A percentile compares a stretch with the other conserved stretches of the same genome.
Conservation (phyloP, 2,113 vertebrate genomes). For the Morone saxatilis region DNA sequence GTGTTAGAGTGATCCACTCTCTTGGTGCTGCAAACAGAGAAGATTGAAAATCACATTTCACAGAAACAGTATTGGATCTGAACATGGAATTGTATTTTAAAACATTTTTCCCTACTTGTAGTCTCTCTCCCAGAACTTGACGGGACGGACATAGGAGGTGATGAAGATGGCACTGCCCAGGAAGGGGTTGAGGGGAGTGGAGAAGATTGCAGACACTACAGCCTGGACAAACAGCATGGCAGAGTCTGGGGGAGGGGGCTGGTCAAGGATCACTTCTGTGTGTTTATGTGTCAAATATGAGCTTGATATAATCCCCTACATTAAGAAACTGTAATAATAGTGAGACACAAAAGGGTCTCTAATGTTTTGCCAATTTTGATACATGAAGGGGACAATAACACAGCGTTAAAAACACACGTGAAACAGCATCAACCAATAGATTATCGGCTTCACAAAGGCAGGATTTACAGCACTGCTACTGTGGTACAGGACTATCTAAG, state of each 20-base stretch:
- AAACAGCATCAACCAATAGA: neutral
- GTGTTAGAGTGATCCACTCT: slow-evolving; percentile 94
- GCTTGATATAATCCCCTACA: neutral
- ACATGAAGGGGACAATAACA: neutral
- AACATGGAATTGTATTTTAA: neutral
- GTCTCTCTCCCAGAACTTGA: slow-evolving; percentile 94
- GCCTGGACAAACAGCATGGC: slow-evolving; percentile 94
- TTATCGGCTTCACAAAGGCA: slow-evolving; percentile 11
- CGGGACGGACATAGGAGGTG: slow-evolving; percentile 91
- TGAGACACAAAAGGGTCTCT: neutral
- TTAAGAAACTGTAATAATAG: neutral
- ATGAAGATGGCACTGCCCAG: slow-evolving; percentile 93
- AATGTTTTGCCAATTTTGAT: neutral
- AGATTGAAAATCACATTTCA: neutral
- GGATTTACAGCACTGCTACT: neutral
- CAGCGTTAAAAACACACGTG: neutral
- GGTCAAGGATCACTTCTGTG: slow-evolving; percentile 68
- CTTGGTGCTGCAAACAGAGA: slow-evolving; percentile 85
- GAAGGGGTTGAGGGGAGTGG: slow-evolving; percentile 92
- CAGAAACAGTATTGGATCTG: neutral
- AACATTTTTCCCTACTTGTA: slow-evolving; percentile 86
- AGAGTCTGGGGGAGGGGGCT: slow-evolving; percentile 82
- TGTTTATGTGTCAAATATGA: neutral
- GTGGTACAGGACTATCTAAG: neutral
- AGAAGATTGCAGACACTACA: slow-evolving; percentile 89